Percentiles rank a stretch among this genome's conserved stretches.
Evolutionary conservation across 2,113 vertebrate genomes (phyloP).

Genomic region (Apeltes quadracus): DNA sequence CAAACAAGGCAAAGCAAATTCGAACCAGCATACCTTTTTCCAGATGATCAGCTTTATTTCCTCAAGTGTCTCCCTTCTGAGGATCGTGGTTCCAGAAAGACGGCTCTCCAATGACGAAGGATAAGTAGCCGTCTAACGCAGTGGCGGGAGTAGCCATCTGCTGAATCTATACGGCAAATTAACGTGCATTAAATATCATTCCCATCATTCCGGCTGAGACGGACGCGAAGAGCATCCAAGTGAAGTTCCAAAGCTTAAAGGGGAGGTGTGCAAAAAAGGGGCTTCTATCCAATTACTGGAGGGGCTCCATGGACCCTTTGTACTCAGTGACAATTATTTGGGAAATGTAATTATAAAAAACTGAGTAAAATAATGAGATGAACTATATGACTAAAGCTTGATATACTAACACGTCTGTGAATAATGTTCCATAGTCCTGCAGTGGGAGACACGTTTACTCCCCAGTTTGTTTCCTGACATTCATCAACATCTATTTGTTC

Average conservation of each 20-base stretch:
- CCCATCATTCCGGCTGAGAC: constrained; percentile 17
- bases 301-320: constrained; percentile 17
- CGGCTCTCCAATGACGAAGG: constrained; percentile 29
- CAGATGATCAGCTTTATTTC: constrained; percentile 50
- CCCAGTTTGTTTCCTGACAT: neutral
- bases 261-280: constrained; percentile 5
- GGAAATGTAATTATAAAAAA: neutral
- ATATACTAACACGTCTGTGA: neutral
- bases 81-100: constrained; percentile 30
- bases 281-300: constrained; percentile 14
- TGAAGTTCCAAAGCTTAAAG: constrained; percentile 23
- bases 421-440: neutral
- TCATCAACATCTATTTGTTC: neutral
- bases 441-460: neutral
- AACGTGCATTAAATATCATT: constrained; percentile 1
- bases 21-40: constrained; percentile 49
- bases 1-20: constrained; percentile 43
- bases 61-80: constrained; percentile 27
- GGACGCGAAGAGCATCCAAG: neutral
- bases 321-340: neutral
- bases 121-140: constrained; percentile 32
- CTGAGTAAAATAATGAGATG: neutral
- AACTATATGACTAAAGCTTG: neutral
- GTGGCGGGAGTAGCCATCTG: neutral
- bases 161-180: constrained; percentile 20